Conservation (phyloP, 1,140 invertebrate species). For the Cyclina sinensis region DNA sequence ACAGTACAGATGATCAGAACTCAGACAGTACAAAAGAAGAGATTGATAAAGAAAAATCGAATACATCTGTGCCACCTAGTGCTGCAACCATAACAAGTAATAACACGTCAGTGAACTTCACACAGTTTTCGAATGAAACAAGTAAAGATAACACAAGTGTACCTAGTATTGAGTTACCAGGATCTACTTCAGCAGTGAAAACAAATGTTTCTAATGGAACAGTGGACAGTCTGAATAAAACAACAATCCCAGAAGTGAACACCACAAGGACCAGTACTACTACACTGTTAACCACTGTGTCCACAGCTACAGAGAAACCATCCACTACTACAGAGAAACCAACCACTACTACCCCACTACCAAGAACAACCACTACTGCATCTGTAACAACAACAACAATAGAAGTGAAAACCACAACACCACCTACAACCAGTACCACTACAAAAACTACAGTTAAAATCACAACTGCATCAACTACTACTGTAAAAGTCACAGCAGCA, state of each 20-base stretch:
- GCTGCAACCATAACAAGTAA: not conserved
- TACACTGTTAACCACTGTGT: slow-evolving; percentile 34
- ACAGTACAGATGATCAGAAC: not conserved
- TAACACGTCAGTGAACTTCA: not conserved
- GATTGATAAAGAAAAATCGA: too few relatives aligned
- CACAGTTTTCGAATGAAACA: not conserved
- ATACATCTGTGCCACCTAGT: not conserved
- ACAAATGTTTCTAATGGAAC: not conserved
- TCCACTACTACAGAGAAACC: not conserved
- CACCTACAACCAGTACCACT: slow-evolving; percentile 49
- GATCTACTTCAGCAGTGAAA: not conserved
- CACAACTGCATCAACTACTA: slow-evolving; percentile 14
- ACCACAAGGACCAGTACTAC: slow-evolving; percentile 18
- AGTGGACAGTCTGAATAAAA: not conserved
- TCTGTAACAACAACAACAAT: slow-evolving; percentile 44
- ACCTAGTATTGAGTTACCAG: not conserved
- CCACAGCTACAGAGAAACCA: slow-evolving; percentile 30
- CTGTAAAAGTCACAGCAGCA: slow-evolving; percentile 60
- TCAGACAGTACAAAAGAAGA: too few relatives aligned
- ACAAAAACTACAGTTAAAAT: slow-evolving; percentile 48
- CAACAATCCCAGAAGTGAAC: not conserved
- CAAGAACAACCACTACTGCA: not conserved
- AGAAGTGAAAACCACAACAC: slow-evolving; percentile 49
- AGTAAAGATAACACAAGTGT: not conserved
- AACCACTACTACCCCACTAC: not conserved